Percentiles rank a stretch among this genome's conserved stretches.
These are phyloP conservation scores for Euphonia xanthogaster DNA, from an alignment of 2,797 vertebrate genomes.

Conservation along the genomic window DNA sequence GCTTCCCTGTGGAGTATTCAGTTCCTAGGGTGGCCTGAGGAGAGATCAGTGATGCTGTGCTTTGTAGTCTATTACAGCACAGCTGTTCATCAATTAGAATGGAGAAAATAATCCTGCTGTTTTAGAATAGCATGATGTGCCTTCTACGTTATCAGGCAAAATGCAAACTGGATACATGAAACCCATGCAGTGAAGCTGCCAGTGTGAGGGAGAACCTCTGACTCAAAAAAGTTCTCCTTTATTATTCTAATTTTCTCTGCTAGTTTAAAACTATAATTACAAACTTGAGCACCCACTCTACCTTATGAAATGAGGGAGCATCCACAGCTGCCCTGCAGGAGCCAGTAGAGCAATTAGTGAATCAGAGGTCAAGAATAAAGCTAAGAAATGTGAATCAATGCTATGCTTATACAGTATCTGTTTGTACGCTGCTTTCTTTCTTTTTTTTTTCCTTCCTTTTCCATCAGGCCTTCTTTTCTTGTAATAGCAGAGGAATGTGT, in stretches of 20 bases:
- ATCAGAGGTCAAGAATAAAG: conserved; percentile 32
- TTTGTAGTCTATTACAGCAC: conserved; percentile 70
- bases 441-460: neutral
- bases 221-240: conserved; percentile 10
- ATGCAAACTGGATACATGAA: conserved; percentile 65
- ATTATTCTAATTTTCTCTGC: neutral
- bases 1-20: conserved; percentile 59
- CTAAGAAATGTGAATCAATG: conserved; percentile 14
- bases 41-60: conserved; percentile 71
- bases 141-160: conserved; percentile 53
- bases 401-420: neutral
- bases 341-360: conserved; percentile 9
- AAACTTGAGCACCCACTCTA: conserved; percentile 25
- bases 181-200: conserved; percentile 34
- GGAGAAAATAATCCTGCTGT: conserved; percentile 69
- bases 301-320: conserved; percentile 8
- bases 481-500: conserved; percentile 55
- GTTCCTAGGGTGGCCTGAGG: conserved; percentile 72
- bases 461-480: conserved; percentile 42
- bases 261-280: conserved; percentile 27
- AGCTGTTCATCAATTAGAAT: conserved; percentile 73
- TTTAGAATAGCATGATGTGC: conserved; percentile 44
- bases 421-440: neutral
- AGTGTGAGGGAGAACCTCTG: neutral
- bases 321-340: conserved; percentile 19